Evolutionary conservation across 2,113 vertebrate genomes (phyloP).

Genomic region (Castor canadensis): DNA sequence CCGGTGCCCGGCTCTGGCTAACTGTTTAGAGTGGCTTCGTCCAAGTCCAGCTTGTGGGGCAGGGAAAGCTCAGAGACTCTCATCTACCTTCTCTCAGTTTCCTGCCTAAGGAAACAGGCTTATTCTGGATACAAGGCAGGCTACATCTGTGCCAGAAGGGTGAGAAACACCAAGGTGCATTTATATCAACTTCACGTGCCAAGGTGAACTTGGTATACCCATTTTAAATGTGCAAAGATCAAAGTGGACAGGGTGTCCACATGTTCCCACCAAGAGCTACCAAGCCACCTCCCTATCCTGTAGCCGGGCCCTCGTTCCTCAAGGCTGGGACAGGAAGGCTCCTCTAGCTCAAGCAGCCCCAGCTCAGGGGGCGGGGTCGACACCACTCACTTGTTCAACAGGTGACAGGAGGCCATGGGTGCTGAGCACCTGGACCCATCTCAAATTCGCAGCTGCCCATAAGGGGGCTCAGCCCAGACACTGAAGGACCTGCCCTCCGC

Average conservation of each 20-base stretch:
- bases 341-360: not conserved
- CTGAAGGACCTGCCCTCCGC: not conserved
- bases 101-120: not conserved
- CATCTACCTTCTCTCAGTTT: not conserved
- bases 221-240: not conserved
- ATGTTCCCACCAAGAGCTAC: no score
- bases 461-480: not conserved
- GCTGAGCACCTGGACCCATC: not conserved
- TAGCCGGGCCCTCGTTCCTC: not conserved
- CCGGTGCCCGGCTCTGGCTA: no score
- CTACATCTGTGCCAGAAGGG: no score
- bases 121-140: not conserved
- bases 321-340: not conserved
- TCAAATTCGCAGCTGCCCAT: not conserved
- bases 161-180: not conserved
- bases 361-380: accelerated
- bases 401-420: not conserved
- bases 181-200: accelerated
- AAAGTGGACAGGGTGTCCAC: not conserved
- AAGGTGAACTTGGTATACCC: no score
- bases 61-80: not conserved
- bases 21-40: not conserved
- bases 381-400: not conserved
- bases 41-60: not conserved
- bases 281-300: not conserved